These are phyloP conservation scores for Drosophila bipectinata DNA, from an alignment of 1,140 invertebrate species.

Conservation along the genomic window DNA sequence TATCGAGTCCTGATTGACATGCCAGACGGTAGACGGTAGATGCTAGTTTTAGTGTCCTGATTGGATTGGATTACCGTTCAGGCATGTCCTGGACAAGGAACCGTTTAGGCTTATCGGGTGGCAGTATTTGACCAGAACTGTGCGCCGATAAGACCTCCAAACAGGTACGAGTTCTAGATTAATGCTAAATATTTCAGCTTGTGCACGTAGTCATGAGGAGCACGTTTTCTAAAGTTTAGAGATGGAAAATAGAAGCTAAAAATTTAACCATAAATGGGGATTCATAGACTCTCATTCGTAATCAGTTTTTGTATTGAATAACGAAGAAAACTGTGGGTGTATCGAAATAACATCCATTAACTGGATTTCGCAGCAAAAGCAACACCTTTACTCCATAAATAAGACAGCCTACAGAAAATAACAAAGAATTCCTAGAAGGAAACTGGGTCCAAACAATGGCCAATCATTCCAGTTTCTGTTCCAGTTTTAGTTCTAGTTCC, in stretches of 20 bases:
- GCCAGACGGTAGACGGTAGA: slow-evolving; percentile 43
- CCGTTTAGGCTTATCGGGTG: slow-evolving; percentile 38
- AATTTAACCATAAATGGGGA: not conserved
- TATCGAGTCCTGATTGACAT: slow-evolving; percentile 54
- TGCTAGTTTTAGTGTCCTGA: slow-evolving; percentile 23
- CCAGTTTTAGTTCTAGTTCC: slow-evolving; percentile 20
- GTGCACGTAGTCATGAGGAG: slow-evolving; percentile 34
- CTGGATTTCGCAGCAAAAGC: slow-evolving; percentile 32
- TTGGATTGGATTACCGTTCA: slow-evolving; percentile 33
- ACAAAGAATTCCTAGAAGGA: slow-evolving; percentile 23
- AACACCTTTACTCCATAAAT: slow-evolving; percentile 74
- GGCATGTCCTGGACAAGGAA: slow-evolving; percentile 5
- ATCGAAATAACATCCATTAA: slow-evolving; percentile 38
- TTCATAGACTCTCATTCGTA: not conserved
- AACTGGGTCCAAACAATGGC: slow-evolving; percentile 9
- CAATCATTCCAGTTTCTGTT: slow-evolving; percentile 21
- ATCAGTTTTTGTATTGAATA: not conserved
- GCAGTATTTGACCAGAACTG: slow-evolving; percentile 30
- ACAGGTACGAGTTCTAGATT: slow-evolving; percentile 33
- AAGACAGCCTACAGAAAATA: slow-evolving; percentile 21
- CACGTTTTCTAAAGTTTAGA: not conserved
- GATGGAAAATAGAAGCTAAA: not conserved
- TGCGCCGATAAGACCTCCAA: slow-evolving; percentile 18
- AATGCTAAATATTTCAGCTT: not conserved
- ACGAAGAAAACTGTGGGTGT: not conserved